Conservation (phyloP, 2,113 vertebrate species). For the Sceloporus tristichus region DNA sequence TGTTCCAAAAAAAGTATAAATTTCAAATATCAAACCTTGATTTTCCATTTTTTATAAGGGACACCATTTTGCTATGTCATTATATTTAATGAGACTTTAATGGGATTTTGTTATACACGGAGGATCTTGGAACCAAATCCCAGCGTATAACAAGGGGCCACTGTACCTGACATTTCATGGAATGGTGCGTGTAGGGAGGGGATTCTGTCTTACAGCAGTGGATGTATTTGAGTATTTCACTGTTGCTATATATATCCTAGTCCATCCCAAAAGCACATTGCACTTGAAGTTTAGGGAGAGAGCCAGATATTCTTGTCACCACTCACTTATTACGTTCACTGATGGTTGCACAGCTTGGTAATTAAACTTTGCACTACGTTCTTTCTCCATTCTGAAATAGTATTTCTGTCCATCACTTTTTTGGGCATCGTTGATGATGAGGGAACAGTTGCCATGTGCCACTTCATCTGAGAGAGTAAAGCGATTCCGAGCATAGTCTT, state of each 20-base stretch:
- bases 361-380: accelerated
- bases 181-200: background rate
- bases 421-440: background rate
- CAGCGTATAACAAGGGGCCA: too few species aligned
- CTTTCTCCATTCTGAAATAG: slow-evolving; percentile 7
- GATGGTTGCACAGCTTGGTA: accelerated
- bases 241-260: background rate
- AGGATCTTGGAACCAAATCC: too few species aligned
- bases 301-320: background rate
- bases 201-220: too few species aligned
- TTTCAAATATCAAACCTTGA: too few species aligned
- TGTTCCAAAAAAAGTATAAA: too few species aligned
- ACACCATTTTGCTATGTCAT: too few species aligned
- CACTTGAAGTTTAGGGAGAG: too few species aligned
- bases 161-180: background rate
- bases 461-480: background rate
- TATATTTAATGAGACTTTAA: too few species aligned
- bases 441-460: background rate
- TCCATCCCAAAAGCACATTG: background rate
- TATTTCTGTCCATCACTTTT: accelerated
- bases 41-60: too few species aligned
- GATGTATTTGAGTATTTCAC: background rate
- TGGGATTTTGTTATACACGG: too few species aligned
- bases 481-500: accelerated
- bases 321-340: background rate